phyloP scores from a whole-genome alignment of 30 jellyfish, hydroid and myxozoan genomes.

The Aurelia aurita complex sp. Pacific region DNA sequence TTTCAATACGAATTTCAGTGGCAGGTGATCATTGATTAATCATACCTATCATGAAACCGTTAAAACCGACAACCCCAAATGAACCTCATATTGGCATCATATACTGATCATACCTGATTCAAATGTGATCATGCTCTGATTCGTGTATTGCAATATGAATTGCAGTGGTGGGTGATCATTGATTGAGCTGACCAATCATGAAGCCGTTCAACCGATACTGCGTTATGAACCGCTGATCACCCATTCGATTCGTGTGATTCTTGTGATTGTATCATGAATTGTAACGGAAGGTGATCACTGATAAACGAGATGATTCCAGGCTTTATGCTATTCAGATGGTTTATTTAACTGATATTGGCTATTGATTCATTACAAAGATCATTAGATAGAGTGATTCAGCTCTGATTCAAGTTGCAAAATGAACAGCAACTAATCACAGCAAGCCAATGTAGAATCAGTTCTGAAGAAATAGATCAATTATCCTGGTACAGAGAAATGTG shows the following conservation, averaged over 20 bases:
- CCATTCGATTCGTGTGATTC: slow-evolving; percentile 21
- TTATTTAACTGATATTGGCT: no score
- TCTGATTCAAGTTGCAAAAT: no score
- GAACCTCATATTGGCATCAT: slow-evolving; percentile 31
- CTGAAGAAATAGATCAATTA: no score
- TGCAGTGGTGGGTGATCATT: slow-evolving; percentile 18
- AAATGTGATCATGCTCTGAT: slow-evolving; percentile 8
- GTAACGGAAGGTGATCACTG: slow-evolving; percentile 7
- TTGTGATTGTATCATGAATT: slow-evolving; percentile 10
- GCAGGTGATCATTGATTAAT: background rate
- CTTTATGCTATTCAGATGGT: no score
- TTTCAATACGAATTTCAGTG: slow-evolving; percentile 15
- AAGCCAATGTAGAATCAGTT: no score
- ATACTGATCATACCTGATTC: slow-evolving; percentile 3
- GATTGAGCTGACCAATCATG: background rate
- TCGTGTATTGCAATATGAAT: slow-evolving; percentile 24
- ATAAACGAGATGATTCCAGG: no score
- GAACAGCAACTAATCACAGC: no score
- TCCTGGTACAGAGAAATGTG: no score
- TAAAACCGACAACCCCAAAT: slow-evolving; percentile 31
- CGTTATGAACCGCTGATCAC: slow-evolving; percentile 46
- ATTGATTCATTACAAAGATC: no score
- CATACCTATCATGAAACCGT: slow-evolving; percentile 9
- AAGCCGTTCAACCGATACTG: slow-evolving; percentile 40
- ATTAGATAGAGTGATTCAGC: no score